Evolutionary conservation across 1,140 invertebrate species (phyloP).

Genomic region (Augochlora pura): DNA sequence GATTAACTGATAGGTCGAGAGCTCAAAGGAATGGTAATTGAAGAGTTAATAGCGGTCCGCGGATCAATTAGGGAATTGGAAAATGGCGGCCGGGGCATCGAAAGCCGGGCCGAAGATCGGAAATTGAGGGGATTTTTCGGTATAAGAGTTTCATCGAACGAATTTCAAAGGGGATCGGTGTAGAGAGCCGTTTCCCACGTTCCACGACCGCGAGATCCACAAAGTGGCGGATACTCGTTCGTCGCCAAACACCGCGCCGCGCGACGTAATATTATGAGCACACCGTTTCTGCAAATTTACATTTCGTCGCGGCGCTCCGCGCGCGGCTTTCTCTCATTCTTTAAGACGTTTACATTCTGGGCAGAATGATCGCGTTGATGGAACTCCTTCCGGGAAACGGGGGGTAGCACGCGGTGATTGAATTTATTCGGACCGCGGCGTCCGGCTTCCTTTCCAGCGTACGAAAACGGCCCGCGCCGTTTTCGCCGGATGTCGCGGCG

Average conservation of each 20-base stretch:
- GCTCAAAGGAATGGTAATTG: too few species aligned
- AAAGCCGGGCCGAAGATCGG: too few species aligned
- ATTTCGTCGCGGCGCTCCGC: conserved; percentile 13
- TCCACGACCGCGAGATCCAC: conserved; percentile 1
- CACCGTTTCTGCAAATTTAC: conserved; percentile 41
- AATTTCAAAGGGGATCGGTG: not conserved
- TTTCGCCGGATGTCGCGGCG: not conserved
- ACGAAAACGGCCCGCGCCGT: too few species aligned
- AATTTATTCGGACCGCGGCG: conserved; percentile 5
- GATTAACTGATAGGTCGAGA: too few species aligned
- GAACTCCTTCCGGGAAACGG: not conserved
- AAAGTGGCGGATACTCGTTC: not conserved
- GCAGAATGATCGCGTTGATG: not conserved
- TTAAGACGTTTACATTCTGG: not conserved
- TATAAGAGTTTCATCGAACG: not conserved
- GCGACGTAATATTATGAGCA: conserved; percentile 38
- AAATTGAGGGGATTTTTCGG: too few species aligned
- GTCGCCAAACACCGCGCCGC: conserved; percentile 28
- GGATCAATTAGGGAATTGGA: too few species aligned
- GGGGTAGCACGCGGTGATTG: not conserved
- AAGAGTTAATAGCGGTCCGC: too few species aligned
- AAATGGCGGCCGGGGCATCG: too few species aligned
- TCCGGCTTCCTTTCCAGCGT: not conserved
- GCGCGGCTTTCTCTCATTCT: conserved; percentile 24
- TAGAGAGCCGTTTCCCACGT: conserved; percentile 25